A percentile compares a stretch with the other conserved stretches of the same genome.
Evolutionary conservation across 2,113 vertebrate species (phyloP).

Genomic region (Hemicordylus capensis): DNA sequence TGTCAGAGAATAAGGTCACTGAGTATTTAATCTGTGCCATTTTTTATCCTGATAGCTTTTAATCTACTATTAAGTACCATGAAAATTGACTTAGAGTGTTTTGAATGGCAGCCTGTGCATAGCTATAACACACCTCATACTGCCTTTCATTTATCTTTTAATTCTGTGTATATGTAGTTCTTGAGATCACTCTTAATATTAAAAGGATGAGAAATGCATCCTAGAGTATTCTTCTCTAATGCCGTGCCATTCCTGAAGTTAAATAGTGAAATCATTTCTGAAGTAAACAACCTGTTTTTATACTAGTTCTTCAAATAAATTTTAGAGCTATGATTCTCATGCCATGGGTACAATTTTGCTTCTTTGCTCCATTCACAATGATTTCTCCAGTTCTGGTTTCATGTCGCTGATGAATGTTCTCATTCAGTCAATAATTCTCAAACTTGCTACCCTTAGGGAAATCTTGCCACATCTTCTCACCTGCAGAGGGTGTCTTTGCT

Average conservation of each 20-base stretch:
- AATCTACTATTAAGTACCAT: neutral
- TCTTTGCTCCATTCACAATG: neutral
- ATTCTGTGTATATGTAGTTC: neutral
- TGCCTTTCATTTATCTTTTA: neutral
- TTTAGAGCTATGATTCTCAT: neutral
- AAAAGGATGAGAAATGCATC: neutral
- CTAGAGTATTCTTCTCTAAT: neutral
- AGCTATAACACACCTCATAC: neutral
- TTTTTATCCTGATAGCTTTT: slow-evolving; percentile 17
- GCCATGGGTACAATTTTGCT: neutral
- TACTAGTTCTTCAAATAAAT: neutral
- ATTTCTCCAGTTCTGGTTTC: neutral
- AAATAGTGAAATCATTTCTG: neutral
- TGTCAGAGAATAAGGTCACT: slow-evolving; percentile 3
- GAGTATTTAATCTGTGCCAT: neutral
- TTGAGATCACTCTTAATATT: neutral
- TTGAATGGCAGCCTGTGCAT: neutral
- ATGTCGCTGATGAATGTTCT: neutral
- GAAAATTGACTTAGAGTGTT: neutral
- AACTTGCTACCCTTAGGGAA: no score
- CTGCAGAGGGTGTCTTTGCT: neutral
- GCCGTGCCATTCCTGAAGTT: neutral
- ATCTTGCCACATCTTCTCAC: no score
- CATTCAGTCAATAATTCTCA: neutral
- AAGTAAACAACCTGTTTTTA: neutral